Evolutionary conservation across 2,888 invertebrate genomes (phyloP).

Genomic region (Bellardia pandia): DNA sequence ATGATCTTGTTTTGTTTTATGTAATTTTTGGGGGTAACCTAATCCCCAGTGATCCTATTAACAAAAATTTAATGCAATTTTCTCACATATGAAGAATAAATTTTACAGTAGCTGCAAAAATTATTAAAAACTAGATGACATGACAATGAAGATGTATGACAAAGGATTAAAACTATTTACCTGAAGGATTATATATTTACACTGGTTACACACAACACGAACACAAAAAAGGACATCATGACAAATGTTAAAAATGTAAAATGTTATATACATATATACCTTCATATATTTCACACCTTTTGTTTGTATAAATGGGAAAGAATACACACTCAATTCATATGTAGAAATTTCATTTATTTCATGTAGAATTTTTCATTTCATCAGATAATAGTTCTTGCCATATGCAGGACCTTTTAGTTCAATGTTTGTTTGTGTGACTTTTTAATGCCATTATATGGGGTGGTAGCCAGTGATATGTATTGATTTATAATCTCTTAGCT

Average conservation of each 20-base stretch:
- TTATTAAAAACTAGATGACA: conserved; percentile 60
- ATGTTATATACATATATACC: neutral
- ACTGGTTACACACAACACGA: conserved; percentile 41
- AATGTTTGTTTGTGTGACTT: conserved; percentile 61
- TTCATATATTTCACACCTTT: conserved; percentile 63
- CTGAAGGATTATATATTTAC: conserved; percentile 75
- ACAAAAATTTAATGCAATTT: conserved; percentile 55
- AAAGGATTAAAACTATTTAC: conserved; percentile 74
- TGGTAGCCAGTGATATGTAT: conserved; percentile 26
- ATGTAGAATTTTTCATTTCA: conserved; percentile 30
- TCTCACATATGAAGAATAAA: conserved; percentile 17
- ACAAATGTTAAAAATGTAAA: conserved; percentile 19
- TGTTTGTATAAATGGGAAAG: conserved; percentile 32
- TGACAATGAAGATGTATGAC: conserved; percentile 68
- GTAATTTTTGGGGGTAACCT: conserved; percentile 54
- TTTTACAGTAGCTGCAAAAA: conserved; percentile 45
- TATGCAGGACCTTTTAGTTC: neutral
- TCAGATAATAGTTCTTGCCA: neutral
- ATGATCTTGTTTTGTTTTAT: neutral
- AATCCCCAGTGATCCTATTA: conserved; percentile 69
- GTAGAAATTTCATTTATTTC: conserved; percentile 43
- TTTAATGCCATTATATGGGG: conserved; percentile 63
- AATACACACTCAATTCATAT: neutral
- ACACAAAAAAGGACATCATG: conserved; percentile 42
- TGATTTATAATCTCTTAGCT: conserved; percentile 47